Evolutionary conservation across 2,888 invertebrate genomes (phyloP).

Genomic region (Nemapogon koenigi): DNA sequence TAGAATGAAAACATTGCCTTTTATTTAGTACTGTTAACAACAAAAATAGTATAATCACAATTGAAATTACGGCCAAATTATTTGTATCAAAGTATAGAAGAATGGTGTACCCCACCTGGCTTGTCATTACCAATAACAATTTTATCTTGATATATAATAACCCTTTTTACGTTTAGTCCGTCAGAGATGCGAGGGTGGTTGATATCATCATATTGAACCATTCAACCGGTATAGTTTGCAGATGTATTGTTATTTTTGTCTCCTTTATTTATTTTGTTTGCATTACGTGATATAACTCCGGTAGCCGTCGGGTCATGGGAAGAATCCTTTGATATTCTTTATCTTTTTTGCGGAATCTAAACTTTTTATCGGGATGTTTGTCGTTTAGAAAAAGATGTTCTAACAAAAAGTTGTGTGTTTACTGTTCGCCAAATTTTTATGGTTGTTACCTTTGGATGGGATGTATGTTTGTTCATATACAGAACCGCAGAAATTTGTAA

Average conservation of each 20-base stretch:
- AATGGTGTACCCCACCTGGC: constrained; percentile 3
- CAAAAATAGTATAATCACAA: too few relatives aligned
- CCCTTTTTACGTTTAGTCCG: constrained; percentile 1
- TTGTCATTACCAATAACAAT: constrained; percentile 5
- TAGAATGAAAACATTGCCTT: too few relatives aligned
- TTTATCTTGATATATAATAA: constrained; percentile 2
- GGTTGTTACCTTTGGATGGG: too few relatives aligned
- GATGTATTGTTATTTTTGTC: constrained; percentile 3
- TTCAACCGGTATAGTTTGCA: not conserved
- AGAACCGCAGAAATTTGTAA: too few relatives aligned
- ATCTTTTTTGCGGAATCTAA: not conserved
- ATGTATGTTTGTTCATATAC: too few relatives aligned
- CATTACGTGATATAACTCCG: constrained; percentile 3
- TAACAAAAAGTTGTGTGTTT: too few relatives aligned
- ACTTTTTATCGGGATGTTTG: not conserved
- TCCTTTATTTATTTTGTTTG: not conserved
- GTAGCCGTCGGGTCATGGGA: not conserved
- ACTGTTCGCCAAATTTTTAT: too few relatives aligned
- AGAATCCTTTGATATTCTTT: not conserved
- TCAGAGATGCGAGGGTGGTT: constrained; percentile 1
- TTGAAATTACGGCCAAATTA: too few relatives aligned
- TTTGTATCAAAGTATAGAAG: too few relatives aligned
- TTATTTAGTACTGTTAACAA: too few relatives aligned
- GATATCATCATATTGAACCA: constrained; percentile 2
- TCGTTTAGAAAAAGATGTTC: not conserved